Evolutionary conservation across 1,140 invertebrate genomes (phyloP), one percentile per base, ranked within the genome.

Genomic region (Limonius californicus): DNA sequence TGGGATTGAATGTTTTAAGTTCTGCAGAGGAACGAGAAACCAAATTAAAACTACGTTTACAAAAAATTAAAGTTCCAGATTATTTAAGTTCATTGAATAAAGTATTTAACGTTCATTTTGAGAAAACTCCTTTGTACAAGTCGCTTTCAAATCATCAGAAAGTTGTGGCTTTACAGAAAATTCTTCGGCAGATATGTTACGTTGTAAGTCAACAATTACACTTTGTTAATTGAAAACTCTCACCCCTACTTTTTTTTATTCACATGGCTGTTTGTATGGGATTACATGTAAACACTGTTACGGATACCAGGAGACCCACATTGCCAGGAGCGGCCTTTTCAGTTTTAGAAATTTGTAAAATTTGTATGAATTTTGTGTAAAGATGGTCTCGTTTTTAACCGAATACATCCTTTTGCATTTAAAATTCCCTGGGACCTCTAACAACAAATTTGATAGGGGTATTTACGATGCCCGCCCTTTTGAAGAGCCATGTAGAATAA

Each of bases 51-150:
- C n/a, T 55, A 55, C 8, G 20, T 27, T 16, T 55, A n/a, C 27
- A 55, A 16, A 32, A 55, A 23, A 16, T 55, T 6, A 65, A 74
- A 27, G 61, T 74, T 2, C 57, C 74, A 0, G 66, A 82, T 19
- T 69, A 79, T 47, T 69, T 83, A 0, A 79, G 78, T 59, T 70
- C 74, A 0, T 68, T 85, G 0, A 86, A 86, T 74, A 68, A 75
- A 15, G 71, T 80, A 3, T 84, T 85, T 62, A 79, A 83, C 56
- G 79, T 83, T 0, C 75, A 78, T 30, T 84, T 84, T 39, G 63
- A 75, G 15, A 68, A 78, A 8, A 74, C 69, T 4, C 42, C 68
- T 2, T 60, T 69, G 3, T 83, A 79, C 54, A 54, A 59, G 50
- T 55, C 27, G 1, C 9, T 73, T 8, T 61, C 68, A 1, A 66